phyloP scores from a whole-genome alignment of 2,113 vertebrate species.

The Labrus mixtus region DNA sequence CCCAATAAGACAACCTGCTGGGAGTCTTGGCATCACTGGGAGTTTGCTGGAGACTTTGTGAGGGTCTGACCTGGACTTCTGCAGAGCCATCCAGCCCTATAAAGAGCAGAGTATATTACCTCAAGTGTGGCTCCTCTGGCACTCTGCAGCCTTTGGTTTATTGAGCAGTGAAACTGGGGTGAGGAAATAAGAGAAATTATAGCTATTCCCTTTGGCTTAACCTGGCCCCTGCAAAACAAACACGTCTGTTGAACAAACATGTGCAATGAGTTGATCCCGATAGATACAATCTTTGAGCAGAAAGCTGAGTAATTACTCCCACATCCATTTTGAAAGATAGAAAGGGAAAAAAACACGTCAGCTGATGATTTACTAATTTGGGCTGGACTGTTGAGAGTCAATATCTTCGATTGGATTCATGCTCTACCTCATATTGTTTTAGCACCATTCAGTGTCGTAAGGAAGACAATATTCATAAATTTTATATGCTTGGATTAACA shows the following conservation, averaged over 20 bases:
- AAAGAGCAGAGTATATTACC: constrained; percentile 36
- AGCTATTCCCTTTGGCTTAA: constrained; percentile 20
- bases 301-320: not conserved
- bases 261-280: not conserved
- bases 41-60: not conserved
- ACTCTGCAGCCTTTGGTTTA: constrained; percentile 37
- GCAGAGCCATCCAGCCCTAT: constrained; percentile 4
- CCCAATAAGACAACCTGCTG: constrained; percentile 21
- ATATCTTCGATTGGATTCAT: too few relatives aligned
- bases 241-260: not conserved
- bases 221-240: not conserved
- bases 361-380: too few relatives aligned
- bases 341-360: too few relatives aligned
- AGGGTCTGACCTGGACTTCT: constrained; percentile 39
- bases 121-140: constrained; percentile 27
- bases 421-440: too few relatives aligned
- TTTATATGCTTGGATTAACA: too few relatives aligned
- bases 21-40: not conserved
- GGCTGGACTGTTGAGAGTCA: too few relatives aligned
- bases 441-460: too few relatives aligned
- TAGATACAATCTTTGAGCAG: not conserved
- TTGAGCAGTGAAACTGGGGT: constrained; percentile 32
- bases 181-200: constrained; percentile 51
- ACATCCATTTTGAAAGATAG: not conserved
- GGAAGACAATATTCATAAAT: too few relatives aligned